Evolutionary conservation across 92 coral and sea anemone genomes (phyloP).

Genomic region (Porites lobata): DNA sequence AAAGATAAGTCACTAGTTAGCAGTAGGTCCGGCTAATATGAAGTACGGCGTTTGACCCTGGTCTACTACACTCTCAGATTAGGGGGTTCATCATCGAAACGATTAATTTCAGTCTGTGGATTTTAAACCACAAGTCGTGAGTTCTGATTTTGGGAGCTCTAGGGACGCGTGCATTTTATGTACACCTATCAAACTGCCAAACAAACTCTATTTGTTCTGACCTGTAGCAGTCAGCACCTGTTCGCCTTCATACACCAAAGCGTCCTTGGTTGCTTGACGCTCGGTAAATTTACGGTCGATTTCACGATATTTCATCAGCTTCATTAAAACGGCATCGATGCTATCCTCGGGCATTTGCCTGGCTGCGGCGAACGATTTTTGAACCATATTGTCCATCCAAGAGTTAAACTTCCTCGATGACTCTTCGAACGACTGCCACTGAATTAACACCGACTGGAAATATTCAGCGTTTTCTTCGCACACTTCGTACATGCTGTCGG

Average conservation of each 20-base stretch:
- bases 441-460: conserved; percentile 83
- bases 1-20: too few relatives aligned
- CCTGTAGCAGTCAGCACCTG: conserved; percentile 93
- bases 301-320: conserved; percentile 91
- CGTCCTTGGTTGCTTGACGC: conserved; percentile 88
- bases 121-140: too few relatives aligned
- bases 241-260: conserved; percentile 88
- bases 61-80: too few relatives aligned
- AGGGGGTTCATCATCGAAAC: too few relatives aligned
- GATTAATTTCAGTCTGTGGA: too few relatives aligned
- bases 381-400: conserved; percentile 83
- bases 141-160: too few relatives aligned
- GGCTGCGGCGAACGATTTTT: conserved; percentile 70
- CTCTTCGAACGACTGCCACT: conserved; percentile 94
- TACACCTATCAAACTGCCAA: neutral
- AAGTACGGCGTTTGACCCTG: too few relatives aligned
- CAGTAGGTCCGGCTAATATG: too few relatives aligned
- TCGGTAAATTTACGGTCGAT: conserved; percentile 93
- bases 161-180: neutral
- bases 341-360: conserved; percentile 81
- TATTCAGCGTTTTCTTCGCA: conserved; percentile 88
- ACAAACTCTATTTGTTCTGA: conserved; percentile 3
- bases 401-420: conserved; percentile 71
- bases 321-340: conserved; percentile 85
- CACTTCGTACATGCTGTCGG: conserved; percentile 89